Evolutionary conservation across 2,113 vertebrate genomes (phyloP).

Genomic region (Aptenodytes patagonicus): DNA sequence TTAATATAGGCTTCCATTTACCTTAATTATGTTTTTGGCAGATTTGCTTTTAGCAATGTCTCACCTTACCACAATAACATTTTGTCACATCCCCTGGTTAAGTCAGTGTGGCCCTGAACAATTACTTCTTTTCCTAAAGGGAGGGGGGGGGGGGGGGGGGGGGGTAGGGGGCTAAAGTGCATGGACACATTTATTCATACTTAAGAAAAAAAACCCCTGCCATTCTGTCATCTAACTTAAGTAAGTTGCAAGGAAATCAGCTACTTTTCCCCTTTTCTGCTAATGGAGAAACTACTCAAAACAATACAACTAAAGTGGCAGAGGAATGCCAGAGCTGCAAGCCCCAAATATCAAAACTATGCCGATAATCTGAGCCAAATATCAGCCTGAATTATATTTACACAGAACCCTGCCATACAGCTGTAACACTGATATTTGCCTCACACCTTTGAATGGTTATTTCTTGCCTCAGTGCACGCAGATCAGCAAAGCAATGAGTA

Average conservation of each 20-base stretch:
- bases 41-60: background rate
- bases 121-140: background rate
- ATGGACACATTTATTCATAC: background rate
- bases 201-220: background rate
- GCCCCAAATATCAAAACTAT: background rate
- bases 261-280: background rate
- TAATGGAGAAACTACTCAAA: background rate
- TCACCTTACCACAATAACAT: background rate
- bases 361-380: background rate
- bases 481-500: background rate
- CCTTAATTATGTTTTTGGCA: conserved; percentile 48
- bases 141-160: accelerated
- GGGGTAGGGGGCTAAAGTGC: background rate
- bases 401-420: background rate
- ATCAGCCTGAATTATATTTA: background rate
- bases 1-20: conserved; percentile 43
- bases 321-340: background rate
- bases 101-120: background rate
- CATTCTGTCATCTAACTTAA: background rate
- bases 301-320: background rate
- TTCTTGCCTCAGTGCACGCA: background rate
- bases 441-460: background rate
- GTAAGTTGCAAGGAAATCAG: background rate
- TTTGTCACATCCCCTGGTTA: background rate
- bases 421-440: background rate